Evolutionary conservation across 64 coral and sea anemone species (phyloP), one percentile per base, ranked within the genome.

Genomic region (Platygyra sinensis): DNA sequence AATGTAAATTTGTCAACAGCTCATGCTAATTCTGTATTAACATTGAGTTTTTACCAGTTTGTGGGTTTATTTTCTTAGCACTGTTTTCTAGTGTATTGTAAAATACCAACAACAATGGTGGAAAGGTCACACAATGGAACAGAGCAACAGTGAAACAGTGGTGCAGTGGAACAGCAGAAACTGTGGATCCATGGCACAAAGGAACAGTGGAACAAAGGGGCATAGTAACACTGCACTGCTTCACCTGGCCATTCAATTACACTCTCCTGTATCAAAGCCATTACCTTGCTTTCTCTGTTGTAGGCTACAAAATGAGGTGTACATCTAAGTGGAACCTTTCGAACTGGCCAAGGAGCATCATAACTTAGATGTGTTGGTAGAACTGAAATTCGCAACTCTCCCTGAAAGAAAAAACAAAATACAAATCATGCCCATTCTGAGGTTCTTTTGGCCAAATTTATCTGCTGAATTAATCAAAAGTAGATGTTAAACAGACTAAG

Each of bases 331-430:
- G 97, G 97, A 52, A 99, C 94, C 88, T 99, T 99, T 51, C 97
- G 62, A 14, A 99, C 97, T 30, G 97, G 97, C 97, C 97, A 99
- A 11, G 94, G 97, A 24, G 97, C 94, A 87, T 99, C 97, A 50
- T 99, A 99, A 82, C 94, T 99, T 30, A 99, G 78, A 89, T 99
- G 97, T n/a, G 97, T 95, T 79, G 97, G 97, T 39, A 99, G 94
- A 2, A 99, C 97, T 73, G 97, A 99, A 51, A 99, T 95, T 60
- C 97, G 75, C 27, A 99, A 62, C 38, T 99, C 97, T 4, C 97
- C 97, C 97, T 99, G 65, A 38, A 94, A 12, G n/a, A n/a, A n/a
- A 30, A 46, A 61, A 73, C 51, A 67, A 19, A 51, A n/a, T 10
- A n/a, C 57, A 85, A 36, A 36, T 36, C 33, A 36, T 36, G 33